Percentiles rank a stretch among this genome's conserved stretches.
phyloP scores from a whole-genome alignment of 2,113 vertebrate species.

The Gallinago undulata region DNA sequence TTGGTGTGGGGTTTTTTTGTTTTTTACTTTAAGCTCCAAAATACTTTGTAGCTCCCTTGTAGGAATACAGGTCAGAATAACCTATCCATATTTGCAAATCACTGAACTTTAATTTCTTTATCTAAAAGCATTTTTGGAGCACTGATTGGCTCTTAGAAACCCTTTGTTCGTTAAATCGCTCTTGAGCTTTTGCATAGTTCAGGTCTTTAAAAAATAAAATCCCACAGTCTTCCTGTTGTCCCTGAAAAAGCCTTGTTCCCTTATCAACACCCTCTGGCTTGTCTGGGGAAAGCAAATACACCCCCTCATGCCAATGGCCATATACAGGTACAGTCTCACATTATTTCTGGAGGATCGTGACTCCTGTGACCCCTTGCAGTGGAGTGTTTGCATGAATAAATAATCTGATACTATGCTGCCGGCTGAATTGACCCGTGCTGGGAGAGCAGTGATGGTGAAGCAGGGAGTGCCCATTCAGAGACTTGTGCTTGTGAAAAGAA shows the following conservation, averaged over 20 bases:
- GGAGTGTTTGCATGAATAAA: not conserved
- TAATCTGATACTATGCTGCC: not conserved
- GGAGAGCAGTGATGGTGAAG: not conserved
- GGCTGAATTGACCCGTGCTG: not conserved
- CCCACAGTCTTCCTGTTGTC: not conserved
- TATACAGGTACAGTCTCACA: rapidly evolving
- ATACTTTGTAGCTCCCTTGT: not conserved
- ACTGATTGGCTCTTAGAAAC: not conserved
- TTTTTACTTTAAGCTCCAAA: not conserved
- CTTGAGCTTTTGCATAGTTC: not conserved
- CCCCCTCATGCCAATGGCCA: not conserved
- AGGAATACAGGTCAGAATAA: not conserved
- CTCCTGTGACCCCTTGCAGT: not conserved
- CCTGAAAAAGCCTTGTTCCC: not conserved
- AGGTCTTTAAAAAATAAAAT: not conserved
- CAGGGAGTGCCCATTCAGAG: not conserved
- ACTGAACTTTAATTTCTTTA: not conserved
- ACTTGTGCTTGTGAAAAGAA: not conserved
- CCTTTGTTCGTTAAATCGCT: not conserved
- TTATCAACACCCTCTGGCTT: not conserved
- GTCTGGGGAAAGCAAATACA: not conserved
- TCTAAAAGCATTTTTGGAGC: not conserved
- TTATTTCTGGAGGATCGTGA: not conserved
- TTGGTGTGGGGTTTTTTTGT: not conserved
- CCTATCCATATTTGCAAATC: not conserved